Evolutionary conservation across 1,140 invertebrate species (phyloP), one percentile per base, ranked within the genome.

Genomic region (Atta cephalotes): DNA sequence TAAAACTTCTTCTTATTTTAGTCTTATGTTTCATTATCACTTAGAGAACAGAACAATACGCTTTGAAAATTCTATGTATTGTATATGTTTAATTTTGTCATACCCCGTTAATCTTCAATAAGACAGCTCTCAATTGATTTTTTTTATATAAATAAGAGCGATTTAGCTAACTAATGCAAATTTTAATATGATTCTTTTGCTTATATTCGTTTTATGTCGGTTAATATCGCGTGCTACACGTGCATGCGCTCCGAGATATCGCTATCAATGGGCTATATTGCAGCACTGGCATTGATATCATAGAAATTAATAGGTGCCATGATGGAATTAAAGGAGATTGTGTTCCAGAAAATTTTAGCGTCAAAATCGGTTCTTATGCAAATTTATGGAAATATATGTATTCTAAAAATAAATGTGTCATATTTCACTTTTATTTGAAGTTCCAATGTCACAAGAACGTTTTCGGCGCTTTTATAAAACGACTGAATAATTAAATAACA

Each of bases 251-350:
- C 25, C 65, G 21, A 70, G 78, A 71, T 71, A 81, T 70, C 65
- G 78, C 31, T 81, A 81, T 81, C 78, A 71, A 70, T 81, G 63
- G 71, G 65, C 49, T 81, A 70, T 45, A 81, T 81, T 81, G 63
- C 78, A 49, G 63, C 7, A 68, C 49, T 65, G 60, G 62, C 62
- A 79, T 79, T 81, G 63, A 81, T 81, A 81, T 70, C 78, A 70
- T 81, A 81, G 65, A 81, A 81, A 81, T 81, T 81, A 81, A 56
- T 81, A 81, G 78, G 63, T 81, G 49, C 78, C 65, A 70, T 51
- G 31, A 58, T 58, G 31, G 31, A 56, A 70, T 81, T 58, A 65
- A 81, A 58, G 49, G 78, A 70, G 78, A 81, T 81, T 81, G 16
- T 21, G 65, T 58, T 21, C 10, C 16, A 56, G 28, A 70, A 81